phyloP scores from a whole-genome alignment of 2,888 invertebrate genomes.

The Lithodes maja region DNA sequence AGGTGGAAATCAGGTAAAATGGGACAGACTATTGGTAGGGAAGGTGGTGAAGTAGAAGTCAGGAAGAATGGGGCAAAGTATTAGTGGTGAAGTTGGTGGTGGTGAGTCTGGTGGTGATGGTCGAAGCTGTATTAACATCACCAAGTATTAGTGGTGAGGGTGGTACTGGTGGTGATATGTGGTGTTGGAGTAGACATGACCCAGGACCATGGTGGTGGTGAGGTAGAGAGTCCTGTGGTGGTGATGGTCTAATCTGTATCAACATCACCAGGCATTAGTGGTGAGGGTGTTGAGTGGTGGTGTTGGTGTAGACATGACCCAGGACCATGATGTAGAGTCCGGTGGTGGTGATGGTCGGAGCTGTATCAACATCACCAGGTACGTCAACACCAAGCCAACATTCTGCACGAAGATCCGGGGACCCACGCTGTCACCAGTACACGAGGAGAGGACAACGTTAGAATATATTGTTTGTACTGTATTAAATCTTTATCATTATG shows the following conservation, averaged over 20 bases:
- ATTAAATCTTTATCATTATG: too few species aligned
- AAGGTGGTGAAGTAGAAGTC: too few species aligned
- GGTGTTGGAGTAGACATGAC: not conserved
- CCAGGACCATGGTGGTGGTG: not conserved
- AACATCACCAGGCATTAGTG: constrained; percentile 23
- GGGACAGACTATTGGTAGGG: too few species aligned
- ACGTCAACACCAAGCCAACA: constrained; percentile 22
- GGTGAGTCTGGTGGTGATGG: not conserved
- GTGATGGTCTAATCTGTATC: constrained; percentile 17
- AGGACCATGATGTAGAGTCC: not conserved
- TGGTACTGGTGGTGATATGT: too few species aligned
- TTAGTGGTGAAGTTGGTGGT: not conserved
- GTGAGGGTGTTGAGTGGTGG: too few species aligned
- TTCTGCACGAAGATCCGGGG: constrained; percentile 19
- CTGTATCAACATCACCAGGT: constrained; percentile 37
- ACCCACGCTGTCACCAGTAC: not conserved
- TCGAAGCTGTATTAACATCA: constrained; percentile 27
- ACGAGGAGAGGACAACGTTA: not conserved
- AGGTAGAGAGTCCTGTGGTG: not conserved
- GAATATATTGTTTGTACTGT: too few species aligned
- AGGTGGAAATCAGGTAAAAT: too few species aligned
- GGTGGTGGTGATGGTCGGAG: not conserved
- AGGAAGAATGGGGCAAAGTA: too few species aligned
- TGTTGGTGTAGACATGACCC: not conserved
- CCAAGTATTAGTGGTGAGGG: not conserved